Evolutionary conservation across 1,140 invertebrate species (phyloP).

Genomic region (Onthophagus taurus): DNA sequence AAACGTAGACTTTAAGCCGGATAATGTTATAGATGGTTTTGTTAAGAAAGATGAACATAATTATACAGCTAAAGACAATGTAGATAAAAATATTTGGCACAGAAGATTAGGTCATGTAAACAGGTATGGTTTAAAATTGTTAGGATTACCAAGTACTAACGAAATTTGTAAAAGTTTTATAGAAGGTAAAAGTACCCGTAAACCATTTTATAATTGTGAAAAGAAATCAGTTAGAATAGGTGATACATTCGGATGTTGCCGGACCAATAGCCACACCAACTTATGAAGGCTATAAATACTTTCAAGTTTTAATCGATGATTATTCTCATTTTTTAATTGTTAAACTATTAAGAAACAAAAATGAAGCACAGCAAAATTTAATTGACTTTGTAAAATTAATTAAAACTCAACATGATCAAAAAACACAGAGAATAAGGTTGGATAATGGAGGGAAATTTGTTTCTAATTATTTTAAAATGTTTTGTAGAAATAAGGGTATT

Average conservation of each 20-base stretch:
- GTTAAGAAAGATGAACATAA: too few relatives aligned
- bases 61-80: too few relatives aligned
- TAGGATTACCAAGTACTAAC: too few relatives aligned
- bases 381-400: constrained; percentile 6
- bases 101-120: too few relatives aligned
- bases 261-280: constrained; percentile 30
- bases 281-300: constrained; percentile 31
- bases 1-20: too few relatives aligned
- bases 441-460: neutral
- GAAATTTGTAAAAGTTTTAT: too few relatives aligned
- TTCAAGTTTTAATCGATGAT: constrained; percentile 36
- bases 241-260: constrained; percentile 34
- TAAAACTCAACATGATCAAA: constrained; percentile 9
- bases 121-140: too few relatives aligned
- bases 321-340: constrained; percentile 30
- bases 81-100: too few relatives aligned
- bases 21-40: too few relatives aligned
- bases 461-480: neutral
- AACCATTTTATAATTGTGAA: too few relatives aligned
- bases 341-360: constrained; percentile 30
- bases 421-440: neutral
- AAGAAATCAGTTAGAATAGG: too few relatives aligned
- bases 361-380: constrained; percentile 20
- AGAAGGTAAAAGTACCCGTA: too few relatives aligned
- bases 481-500: constrained; percentile 3